Evolutionary conservation across 1,140 invertebrate genomes (phyloP), one percentile per base, ranked within the genome.

Genomic region (Anastrepha ludens): DNA sequence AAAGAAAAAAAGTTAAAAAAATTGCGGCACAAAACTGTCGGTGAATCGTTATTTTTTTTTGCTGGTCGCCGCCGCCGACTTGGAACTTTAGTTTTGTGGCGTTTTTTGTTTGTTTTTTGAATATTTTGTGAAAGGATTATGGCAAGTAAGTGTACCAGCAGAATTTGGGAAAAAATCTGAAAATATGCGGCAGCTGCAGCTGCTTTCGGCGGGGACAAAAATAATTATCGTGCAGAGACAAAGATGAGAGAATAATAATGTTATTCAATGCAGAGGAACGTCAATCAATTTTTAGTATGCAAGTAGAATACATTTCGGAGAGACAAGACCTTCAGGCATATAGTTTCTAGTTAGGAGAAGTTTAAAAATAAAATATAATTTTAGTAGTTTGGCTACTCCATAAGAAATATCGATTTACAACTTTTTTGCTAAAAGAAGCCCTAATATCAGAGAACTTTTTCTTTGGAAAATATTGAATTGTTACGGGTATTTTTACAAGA

Each of bases 91-190:
- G 1, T 62, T 74, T 17, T 44, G 47, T 47, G 29, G 29, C 29
- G 44, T 74, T 74, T 47, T 5, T 47, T 47, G 70, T 17, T 29
- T 55, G n/a, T 55, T 29, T 81, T 81, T 81, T 81, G 50, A 81
- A 55, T 81, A 55, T 20, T 81, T 81, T 81, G 74, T 55, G n/a
- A 81, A 81, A 17, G 74, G 74, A 81, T 81, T 81, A 81, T 81
- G 74, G 47, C 74, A 81, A 81, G 20, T 17, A 81, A 81, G 74
- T 81, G 74, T 50, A 81, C 47, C 44, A 15, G 44, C 13, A 55
- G 74, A 55, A 15, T 55, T 29, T 47, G 47, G n/a, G n/a, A 7
- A 58, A 81, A 50, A 9, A 67, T 2, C 6, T 3, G 29, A 81
- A 81, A 81, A 55, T 81, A 47, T 81, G 74, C 74, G 20, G 39